phyloP scores from a whole-genome alignment of 1,140 invertebrate genomes.

The Gryllus bimaculatus region DNA sequence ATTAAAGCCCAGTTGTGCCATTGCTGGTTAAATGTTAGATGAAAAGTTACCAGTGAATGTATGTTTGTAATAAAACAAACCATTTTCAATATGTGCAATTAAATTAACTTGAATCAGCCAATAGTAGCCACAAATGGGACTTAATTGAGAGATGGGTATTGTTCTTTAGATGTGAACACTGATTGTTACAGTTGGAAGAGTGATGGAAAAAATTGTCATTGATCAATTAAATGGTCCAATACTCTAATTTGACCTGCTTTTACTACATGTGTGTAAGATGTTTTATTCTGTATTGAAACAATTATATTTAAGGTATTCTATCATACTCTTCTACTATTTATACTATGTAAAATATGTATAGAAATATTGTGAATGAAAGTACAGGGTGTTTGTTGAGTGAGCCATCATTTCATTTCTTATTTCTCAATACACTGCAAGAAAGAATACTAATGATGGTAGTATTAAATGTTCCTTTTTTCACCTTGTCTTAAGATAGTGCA shows the following conservation, averaged over 20 bases:
- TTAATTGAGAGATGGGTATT: background rate
- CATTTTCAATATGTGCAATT: background rate
- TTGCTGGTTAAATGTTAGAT: conserved; percentile 1
- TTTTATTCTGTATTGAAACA: background rate
- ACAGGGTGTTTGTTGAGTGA: background rate
- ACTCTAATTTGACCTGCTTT: background rate
- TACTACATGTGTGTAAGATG: background rate
- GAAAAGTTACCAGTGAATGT: background rate
- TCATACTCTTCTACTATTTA: background rate
- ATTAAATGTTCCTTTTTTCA: background rate
- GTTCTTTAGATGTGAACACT: background rate
- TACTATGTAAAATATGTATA: background rate
- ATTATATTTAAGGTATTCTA: background rate
- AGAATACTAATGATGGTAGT: background rate
- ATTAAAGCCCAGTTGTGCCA: background rate
- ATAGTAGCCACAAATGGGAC: background rate
- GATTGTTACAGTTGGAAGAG: background rate
- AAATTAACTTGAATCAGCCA: background rate
- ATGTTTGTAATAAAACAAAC: background rate
- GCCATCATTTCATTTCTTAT: background rate
- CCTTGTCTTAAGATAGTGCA: no score
- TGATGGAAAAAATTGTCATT: background rate
- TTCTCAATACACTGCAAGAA: background rate
- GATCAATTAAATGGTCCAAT: background rate
- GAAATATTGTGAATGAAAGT: background rate